Percentiles rank a stretch among this genome's conserved stretches.
phyloP scores from a whole-genome alignment of 2,797 vertebrate species.

The Anguilla marmorata region DNA sequence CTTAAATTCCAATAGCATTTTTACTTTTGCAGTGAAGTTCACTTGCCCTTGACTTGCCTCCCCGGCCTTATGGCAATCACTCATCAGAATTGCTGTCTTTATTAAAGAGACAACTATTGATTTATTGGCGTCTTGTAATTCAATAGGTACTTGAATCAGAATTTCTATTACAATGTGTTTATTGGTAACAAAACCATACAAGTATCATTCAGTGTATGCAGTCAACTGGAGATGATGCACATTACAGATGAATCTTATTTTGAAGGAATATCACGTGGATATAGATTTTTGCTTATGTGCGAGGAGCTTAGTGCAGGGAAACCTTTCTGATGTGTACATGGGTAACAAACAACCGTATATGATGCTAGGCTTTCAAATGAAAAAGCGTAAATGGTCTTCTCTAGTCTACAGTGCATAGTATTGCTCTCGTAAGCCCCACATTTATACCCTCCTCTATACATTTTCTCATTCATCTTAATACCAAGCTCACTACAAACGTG shows the following conservation, averaged over 20 bases:
- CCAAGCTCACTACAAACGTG: background rate
- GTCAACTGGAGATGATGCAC: constrained; percentile 6
- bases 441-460: background rate
- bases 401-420: background rate
- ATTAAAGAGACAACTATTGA: constrained; percentile 36
- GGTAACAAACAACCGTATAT: background rate
- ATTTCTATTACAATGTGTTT: constrained; percentile 12
- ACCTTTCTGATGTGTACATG: background rate
- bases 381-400: background rate
- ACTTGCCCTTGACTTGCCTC: background rate
- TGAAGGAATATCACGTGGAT: background rate
- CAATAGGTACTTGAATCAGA: constrained; percentile 18
- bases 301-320: background rate
- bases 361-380: background rate
- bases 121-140: constrained; percentile 18
- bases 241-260: background rate
- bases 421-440: background rate
- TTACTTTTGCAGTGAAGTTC: background rate
- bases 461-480: background rate
- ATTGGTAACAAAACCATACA: constrained; percentile 11
- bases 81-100: constrained; percentile 27
- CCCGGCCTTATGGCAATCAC: background rate
- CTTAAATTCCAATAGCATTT: background rate
- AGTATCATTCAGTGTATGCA: background rate
- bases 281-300: background rate